Evolutionary conservation across 2,113 vertebrate genomes (phyloP).

Genomic region (Xenopus borealis): DNA sequence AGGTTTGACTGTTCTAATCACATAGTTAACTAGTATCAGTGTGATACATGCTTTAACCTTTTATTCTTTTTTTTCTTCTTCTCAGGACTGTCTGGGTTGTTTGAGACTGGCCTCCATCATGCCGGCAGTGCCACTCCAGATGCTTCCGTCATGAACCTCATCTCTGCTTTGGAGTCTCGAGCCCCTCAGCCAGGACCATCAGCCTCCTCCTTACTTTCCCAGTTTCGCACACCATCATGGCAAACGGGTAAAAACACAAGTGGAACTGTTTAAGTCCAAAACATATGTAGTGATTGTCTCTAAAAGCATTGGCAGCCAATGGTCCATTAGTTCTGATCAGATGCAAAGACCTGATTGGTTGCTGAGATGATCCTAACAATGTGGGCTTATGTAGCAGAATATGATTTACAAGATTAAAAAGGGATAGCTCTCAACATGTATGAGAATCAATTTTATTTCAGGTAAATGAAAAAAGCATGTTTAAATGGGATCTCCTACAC

Average conservation of each 20-base stretch:
- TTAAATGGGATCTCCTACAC: no score
- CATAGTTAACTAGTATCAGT: no score
- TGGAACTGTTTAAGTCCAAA: background rate
- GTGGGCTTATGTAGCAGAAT: no score
- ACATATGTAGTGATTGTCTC: background rate
- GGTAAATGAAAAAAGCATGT: no score
- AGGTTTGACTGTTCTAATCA: no score
- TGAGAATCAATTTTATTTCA: no score
- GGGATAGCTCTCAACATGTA: no score
- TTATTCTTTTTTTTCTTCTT: constrained; percentile 29
- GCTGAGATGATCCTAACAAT: no score
- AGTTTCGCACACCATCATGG: constrained; percentile 92
- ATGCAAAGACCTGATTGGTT: no score
- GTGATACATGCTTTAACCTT: no score
- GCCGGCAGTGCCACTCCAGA: constrained; percentile 82
- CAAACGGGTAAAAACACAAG: constrained; percentile 76
- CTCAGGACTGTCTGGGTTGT: constrained; percentile 85
- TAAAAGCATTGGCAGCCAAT: background rate
- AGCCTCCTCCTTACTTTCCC: constrained; percentile 89
- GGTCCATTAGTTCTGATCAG: background rate
- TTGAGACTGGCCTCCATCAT: constrained; percentile 88
- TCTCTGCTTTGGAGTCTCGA: constrained; percentile 89
- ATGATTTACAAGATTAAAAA: no score
- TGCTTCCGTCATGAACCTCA: constrained; percentile 93
- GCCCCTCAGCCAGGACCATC: constrained; percentile 88